Evolutionary conservation across 2,113 vertebrate genomes (phyloP).

Genomic region (Anhinga rufa): DNA sequence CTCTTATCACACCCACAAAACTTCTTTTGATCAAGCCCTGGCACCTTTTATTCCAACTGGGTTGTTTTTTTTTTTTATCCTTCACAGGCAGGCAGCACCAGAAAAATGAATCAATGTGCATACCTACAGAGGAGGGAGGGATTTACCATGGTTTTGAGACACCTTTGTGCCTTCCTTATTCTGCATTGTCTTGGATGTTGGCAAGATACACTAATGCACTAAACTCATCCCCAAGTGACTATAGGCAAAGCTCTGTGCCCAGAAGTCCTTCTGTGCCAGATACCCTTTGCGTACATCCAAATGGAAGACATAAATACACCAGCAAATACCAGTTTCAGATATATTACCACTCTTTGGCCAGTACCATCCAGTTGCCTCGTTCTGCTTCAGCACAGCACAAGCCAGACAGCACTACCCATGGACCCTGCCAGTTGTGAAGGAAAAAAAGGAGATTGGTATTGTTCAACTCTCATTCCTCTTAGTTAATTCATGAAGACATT

Average conservation of each 20-base stretch:
- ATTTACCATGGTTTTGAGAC: neutral
- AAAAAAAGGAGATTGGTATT: neutral
- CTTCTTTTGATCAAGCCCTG: neutral
- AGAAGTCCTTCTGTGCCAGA: neutral
- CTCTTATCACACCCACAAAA: neutral
- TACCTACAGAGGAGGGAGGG: neutral
- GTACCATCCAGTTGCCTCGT: rapidly evolving
- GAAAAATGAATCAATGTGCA: neutral
- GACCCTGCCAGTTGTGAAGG: neutral
- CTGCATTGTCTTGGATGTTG: neutral
- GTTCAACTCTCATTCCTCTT: neutral
- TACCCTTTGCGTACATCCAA: neutral
- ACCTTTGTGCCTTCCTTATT: neutral
- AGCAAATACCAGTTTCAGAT: neutral
- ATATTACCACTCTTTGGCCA: neutral
- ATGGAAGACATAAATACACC: neutral
- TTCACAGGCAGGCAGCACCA: neutral
- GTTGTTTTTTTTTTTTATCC: neutral
- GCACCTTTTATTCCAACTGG: neutral
- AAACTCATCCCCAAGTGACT: neutral
- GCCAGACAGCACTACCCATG: neutral
- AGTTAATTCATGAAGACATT: neutral
- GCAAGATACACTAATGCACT: neutral
- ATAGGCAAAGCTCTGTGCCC: neutral
- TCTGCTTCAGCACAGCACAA: neutral